Conservation (phyloP, 2,113 vertebrate species). For the Chelonoidis abingdonii region DNA sequence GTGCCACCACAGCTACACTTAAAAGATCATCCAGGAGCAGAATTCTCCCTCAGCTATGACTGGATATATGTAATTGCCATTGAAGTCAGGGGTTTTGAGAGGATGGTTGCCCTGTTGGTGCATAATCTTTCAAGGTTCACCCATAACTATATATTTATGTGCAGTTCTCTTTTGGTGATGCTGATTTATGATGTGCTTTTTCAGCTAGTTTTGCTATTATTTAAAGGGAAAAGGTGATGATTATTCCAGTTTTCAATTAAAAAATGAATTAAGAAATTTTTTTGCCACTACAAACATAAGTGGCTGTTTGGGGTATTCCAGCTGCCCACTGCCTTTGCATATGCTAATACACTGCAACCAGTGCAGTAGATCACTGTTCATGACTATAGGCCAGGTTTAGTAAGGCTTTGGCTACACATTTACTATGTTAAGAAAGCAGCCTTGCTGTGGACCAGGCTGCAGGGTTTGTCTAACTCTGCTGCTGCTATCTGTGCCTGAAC, state of each 20-base stretch:
- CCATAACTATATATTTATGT: rapidly evolving
- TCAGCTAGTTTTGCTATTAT: not conserved
- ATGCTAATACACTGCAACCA: too few relatives aligned
- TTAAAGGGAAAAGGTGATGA: not conserved
- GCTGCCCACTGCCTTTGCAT: not conserved
- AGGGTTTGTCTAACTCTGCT: not conserved
- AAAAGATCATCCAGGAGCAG: not conserved
- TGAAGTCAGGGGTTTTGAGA: not conserved
- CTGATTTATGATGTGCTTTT: not conserved
- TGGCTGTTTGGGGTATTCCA: not conserved
- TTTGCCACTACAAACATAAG: not conserved
- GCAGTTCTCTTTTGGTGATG: not conserved
- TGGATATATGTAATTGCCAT: not conserved
- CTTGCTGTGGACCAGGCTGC: not conserved
- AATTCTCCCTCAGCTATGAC: not conserved
- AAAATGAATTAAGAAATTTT: not conserved
- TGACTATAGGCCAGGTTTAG: not conserved
- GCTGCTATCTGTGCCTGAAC: not conserved
- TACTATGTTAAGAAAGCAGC: rapidly evolving
- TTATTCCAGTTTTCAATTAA: conserved; percentile 19
- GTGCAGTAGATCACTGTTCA: not conserved
- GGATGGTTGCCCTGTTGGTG: too few relatives aligned
- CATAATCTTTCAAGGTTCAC: not conserved
- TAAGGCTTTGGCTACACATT: not conserved
- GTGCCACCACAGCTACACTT: not conserved